Evolutionary conservation across 2,888 invertebrate species (phyloP), one percentile per base, ranked within the genome.

Genomic region (Stenotaenia linearis): DNA sequence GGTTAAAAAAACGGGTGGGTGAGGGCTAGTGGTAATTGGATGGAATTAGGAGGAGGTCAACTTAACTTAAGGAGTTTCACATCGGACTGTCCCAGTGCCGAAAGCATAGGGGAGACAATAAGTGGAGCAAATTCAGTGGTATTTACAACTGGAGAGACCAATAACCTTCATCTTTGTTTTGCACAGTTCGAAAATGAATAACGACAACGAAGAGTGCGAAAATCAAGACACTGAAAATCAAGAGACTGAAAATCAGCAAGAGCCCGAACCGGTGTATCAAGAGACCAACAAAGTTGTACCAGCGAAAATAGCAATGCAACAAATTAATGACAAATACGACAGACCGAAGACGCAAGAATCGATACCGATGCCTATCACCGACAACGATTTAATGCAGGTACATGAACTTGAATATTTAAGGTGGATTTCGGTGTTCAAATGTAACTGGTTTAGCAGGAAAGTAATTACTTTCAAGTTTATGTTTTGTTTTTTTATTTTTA

Each of bases 331-430:
- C 25, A 61, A 61, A 61, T 61, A 61, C 28, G 61, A 61, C 28
- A 4, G 61, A 25, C 28, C 15, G 4, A 61, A 15, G 25, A 61
- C 23, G 7, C 61, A 61, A 61, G 61, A 61, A 28, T 23, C 61
- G 6, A 61, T 61, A 6, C 23, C 15, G 9, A 3, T 28, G 7
- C 61, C 23, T 25, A 61, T 61, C 12, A 61, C 21, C 28, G 61
- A 61, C 61, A 61, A 61, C 61, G 61, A 61, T 61, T 61, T 61
- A 25, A 61, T 61, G 61, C 61, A 61, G 61, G 61, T 61, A 61
- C 3, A 25, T 6, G 23, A 32, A 32, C 32, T 32, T 32, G 32
- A 32, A 32, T 32, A 9, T 32, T 6, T 32, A 6, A 6, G 32
- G 4, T 4, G 4, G 4, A 32, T 32, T 4, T 32, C 4, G 5